Base-by-base conservation (phyloP, 2,797 vertebrate species). In the Cygnus olor region DNA sequence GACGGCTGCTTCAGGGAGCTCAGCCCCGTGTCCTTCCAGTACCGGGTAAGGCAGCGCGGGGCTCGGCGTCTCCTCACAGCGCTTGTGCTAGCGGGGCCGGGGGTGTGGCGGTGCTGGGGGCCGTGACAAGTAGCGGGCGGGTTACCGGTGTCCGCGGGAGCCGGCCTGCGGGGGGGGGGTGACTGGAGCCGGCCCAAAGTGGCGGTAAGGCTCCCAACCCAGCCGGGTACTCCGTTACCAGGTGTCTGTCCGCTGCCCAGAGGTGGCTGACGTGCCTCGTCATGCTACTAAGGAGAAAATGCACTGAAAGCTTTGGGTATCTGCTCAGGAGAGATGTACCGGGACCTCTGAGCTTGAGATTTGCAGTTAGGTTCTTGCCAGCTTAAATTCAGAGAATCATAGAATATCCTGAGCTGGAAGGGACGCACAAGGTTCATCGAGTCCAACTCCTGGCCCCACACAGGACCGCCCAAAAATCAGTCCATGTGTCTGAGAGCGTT, bases 1-100 rank as follows among this genome's bases (percentile, higher is more conserved):
- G 99, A 99, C 19, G 98, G 98, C 8, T 98, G 99, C 95, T 99
- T 99, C 97, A 99, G 99, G 94, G 99, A 99, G 92, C 97, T 99
- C 51, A 99, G 98, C 94, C 98, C 99, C 1, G 98, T 98, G 70
- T 99, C 98, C 36, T 99, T 99, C 96, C 99, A 99, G 95, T 99
- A 99, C 63, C 98, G 99, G 98, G 99, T 99, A 97, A 98, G 98
- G 61, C 61, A 5, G 25, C 25, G 47, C 47, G 44, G 44, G 44
- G 44, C 44, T 24, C 47, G 47, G 42, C 16, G 42, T 16, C 42
- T 17, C 42, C 16, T 44, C 42, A 44, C 42, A 17, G 42, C 42
- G 42, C 16, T 44, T 44, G 15, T 44, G 16, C 42, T 44, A 8
- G 42, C 45, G 45, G 45, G 45, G 45, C 45, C 18, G 45, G 9